phyloP scores from a whole-genome alignment of 1,140 invertebrate species.

The Lepidurus couesii region DNA sequence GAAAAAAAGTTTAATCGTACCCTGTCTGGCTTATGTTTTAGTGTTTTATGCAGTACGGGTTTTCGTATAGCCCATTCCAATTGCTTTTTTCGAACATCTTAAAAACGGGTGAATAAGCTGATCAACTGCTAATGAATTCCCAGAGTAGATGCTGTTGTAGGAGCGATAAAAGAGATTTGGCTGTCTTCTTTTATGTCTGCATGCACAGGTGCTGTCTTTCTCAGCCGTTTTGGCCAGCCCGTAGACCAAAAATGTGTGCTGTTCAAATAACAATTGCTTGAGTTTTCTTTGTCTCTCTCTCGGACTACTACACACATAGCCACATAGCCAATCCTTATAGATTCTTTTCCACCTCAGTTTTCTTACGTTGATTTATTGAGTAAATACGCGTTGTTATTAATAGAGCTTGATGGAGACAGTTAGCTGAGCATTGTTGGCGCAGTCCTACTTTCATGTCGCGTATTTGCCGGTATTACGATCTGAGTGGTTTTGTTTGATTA shows the following conservation, averaged over 20 bases:
- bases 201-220: neutral
- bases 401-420: neutral
- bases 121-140: neutral
- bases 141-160: neutral
- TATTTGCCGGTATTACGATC: neutral
- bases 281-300: neutral
- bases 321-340: neutral
- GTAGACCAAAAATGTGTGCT: neutral
- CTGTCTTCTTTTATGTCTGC: neutral
- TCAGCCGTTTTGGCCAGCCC: neutral
- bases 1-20: too few species aligned
- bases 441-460: neutral
- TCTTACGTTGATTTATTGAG: conserved; percentile 6
- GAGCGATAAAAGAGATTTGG: neutral
- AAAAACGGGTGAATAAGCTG: too few species aligned
- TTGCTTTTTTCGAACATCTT: too few species aligned
- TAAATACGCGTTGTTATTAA: neutral
- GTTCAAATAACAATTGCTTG: conserved; percentile 4
- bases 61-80: too few species aligned
- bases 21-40: too few species aligned
- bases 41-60: too few species aligned
- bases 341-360: neutral
- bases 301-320: conserved; percentile 1
- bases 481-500: neutral
- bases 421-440: neutral